Evolutionary conservation across 2,113 vertebrate genomes (phyloP), one percentile per base, ranked within the genome.

Genomic region (Semnornis frantzii): DNA sequence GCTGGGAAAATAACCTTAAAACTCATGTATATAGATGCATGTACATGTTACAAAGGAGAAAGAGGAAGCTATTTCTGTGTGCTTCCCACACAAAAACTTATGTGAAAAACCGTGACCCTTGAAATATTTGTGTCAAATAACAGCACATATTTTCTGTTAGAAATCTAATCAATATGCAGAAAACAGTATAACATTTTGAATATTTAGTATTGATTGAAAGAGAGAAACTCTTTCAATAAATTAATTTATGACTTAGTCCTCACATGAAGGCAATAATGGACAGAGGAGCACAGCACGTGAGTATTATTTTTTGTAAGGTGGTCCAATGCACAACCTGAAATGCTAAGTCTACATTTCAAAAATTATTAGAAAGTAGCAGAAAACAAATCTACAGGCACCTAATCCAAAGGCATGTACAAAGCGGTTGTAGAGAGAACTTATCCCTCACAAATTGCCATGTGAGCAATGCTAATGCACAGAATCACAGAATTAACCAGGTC

Each of bases 21-120:
- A 85, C 15, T 10, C 9, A 42, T 0, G 0, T 30, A 17, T 48
- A 37, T 20, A 25, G 20, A 69, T 2, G 4, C 10, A 64, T 27
- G 23, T 21, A 39, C 0, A 5, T 27, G 55, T n/a, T 34, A 50
- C n/a, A 89, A 57, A 70, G 31, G 21, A 89, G 52, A 63, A 90
- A 77, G 65, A 73, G 19, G 39, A 94, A 73, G 46, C 30, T 16
- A n/a, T 63, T 62, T 66, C 63, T 84, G 7, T 64, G 6, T 75
- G 70, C 28, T 19, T 74, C 28, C 15, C 25, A 48, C 27, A 52
- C 8, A 92, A 92, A 87, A 94, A 34, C 2, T 42, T 52, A 18
- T 0, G 1, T 64, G 23, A 85, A 23, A 77, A 90, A 82, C 25
- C 31, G 68, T 48, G 31, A 76, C 20, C 31, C 30, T 70, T 57